Percentiles rank a stretch among this genome's conserved stretches.
Evolutionary conservation across 2,113 vertebrate genomes (phyloP).

Genomic region (Cinclus mexicanus): DNA sequence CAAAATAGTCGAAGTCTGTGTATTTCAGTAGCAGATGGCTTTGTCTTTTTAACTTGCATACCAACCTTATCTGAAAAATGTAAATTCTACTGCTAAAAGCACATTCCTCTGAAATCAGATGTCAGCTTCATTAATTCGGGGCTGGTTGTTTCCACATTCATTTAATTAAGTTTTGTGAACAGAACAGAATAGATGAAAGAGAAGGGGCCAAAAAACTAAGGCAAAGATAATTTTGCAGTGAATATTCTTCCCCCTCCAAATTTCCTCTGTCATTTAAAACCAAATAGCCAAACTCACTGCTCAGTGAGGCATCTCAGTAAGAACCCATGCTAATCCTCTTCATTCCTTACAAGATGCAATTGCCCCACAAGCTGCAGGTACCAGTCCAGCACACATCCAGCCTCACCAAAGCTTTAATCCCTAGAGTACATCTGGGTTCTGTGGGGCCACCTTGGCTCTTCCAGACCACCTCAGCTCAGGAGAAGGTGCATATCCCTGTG

Average conservation of each 20-base stretch:
- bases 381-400: background rate
- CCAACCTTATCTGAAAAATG: conserved; percentile 59
- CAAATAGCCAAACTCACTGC: background rate
- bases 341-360: background rate
- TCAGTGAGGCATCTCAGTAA: background rate
- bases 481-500: background rate
- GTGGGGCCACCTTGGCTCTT: background rate
- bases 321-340: background rate
- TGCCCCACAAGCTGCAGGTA: background rate
- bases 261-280: background rate
- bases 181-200: background rate
- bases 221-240: background rate
- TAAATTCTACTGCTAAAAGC: conserved; percentile 50
- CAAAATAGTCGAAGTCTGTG: background rate
- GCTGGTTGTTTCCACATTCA: background rate
- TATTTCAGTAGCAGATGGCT: conserved; percentile 4
- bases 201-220: background rate
- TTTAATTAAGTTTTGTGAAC: conserved; percentile 15
- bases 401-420: background rate
- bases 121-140: background rate
- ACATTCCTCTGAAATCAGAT: conserved; percentile 60
- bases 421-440: background rate
- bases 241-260: background rate
- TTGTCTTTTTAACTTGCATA: conserved; percentile 46
- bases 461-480: background rate